Evolutionary conservation across 1,140 invertebrate species (phyloP), one percentile per base, ranked within the genome.

Genomic region (Coptotermes formosanus): DNA sequence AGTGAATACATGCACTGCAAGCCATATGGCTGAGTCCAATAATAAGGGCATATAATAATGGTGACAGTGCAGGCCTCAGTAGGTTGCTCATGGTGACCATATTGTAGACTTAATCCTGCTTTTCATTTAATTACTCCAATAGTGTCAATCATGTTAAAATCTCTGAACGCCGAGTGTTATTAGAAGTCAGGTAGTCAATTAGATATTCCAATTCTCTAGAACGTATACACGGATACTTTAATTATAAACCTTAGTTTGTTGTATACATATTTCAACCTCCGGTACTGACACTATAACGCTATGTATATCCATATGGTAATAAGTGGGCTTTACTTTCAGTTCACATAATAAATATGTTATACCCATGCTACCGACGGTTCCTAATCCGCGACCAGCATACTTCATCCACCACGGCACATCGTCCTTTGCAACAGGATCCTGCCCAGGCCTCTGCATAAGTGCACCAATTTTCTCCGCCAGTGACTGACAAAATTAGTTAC

Each of bases 341-440:
- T 21, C 12, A 55, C 52, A 75, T 75, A 30, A 75, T 75, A n/a
- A 75, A 75, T 48, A 82, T 32, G 32, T 93, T 94, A 94, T 93
- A 96, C 96, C 92, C 89, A 96, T 93, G 90, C 96, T 95, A 89
- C 96, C 97, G 91, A 96, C 93, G 88, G 96, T 97, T 85, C 97
- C 97, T 87, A 98, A 91, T 87, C 94, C 94, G 90, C 97, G 94
- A 86, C 94, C 96, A 89, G 94, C 95, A 92, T 97, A 97, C 90
- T 96, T 97, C 92, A 97, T 93, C 94, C 95, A 97, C 96, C 96
- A 97, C 87, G 96, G 95, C 87, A 95, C 94, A 91, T 97, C 96
- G 91, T 96, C 96, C 92, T 95, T 95, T 87, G 93, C 91, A 85
- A 91, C 92, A 88, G 93, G 93, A 90, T 95, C 95, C 90, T 95